Conservation (phyloP, 2,797 vertebrate species). For the Gorsachius magnificus region DNA sequence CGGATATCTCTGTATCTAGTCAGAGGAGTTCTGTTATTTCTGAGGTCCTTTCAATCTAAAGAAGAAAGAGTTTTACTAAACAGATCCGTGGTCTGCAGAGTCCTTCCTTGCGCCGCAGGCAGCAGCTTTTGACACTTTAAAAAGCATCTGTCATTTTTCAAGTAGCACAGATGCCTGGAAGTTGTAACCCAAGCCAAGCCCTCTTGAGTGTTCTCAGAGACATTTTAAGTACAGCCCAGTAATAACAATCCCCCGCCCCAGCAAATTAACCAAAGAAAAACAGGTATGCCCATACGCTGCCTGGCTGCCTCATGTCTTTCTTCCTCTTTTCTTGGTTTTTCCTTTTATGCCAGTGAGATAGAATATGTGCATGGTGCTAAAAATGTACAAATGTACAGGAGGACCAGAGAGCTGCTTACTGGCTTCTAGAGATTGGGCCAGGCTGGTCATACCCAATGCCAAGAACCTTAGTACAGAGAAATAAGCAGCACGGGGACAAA, state of each 20-base stretch:
- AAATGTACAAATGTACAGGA: neutral
- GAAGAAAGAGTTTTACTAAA: neutral
- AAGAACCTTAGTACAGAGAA: neutral
- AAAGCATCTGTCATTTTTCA: constrained; percentile 42
- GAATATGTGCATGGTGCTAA: neutral
- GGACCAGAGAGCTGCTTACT: neutral
- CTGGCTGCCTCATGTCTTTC: neutral
- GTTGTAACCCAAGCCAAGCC: neutral
- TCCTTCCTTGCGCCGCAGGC: neutral
- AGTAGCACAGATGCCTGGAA: constrained; percentile 10
- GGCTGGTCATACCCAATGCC: neutral
- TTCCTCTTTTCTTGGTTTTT: neutral
- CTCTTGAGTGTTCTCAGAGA: neutral
- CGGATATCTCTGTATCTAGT: neutral
- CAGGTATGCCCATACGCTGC: neutral
- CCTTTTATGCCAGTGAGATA: neutral
- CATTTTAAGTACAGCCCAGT: neutral
- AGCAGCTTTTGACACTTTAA: constrained; percentile 7
- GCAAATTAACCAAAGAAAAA: neutral
- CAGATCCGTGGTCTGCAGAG: neutral
- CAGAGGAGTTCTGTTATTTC: neutral
- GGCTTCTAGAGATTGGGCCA: neutral
- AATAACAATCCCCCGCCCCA: neutral
- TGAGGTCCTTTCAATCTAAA: neutral
- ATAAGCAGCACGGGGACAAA: neutral